These are phyloP conservation scores for Eurystomus gularis DNA, from an alignment of 2,113 vertebrate species.

Conservation along the genomic window DNA sequence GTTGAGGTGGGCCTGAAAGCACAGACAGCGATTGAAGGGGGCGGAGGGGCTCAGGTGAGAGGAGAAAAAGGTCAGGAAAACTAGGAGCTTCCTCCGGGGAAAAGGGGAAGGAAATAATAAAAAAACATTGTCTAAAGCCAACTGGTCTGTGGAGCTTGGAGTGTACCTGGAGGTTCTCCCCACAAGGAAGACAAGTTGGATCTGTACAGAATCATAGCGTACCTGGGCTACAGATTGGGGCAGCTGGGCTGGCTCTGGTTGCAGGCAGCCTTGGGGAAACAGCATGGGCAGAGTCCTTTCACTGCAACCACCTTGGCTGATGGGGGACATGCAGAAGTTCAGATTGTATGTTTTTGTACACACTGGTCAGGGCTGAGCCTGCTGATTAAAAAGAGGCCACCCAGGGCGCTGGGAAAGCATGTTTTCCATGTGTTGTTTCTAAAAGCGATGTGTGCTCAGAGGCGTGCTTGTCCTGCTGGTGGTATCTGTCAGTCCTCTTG, in stretches of 20 bases:
- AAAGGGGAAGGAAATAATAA: background rate
- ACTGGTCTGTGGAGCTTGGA: background rate
- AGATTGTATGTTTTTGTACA: background rate
- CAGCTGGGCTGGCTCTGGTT: background rate
- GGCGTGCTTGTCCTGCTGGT: background rate
- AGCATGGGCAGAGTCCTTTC: background rate
- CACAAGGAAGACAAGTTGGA: background rate
- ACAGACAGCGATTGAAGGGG: background rate
- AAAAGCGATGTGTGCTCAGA: background rate
- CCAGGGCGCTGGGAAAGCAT: background rate
- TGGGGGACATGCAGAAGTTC: background rate
- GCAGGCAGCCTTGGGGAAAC: background rate
- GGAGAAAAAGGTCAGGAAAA: background rate
- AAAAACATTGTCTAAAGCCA: background rate
- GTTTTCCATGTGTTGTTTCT: rapidly evolving
- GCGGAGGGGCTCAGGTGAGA: background rate
- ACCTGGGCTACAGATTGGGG: background rate
- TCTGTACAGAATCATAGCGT: background rate
- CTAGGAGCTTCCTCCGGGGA: background rate
- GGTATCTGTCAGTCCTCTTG: background rate
- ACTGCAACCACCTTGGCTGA: background rate
- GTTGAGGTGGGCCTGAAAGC: background rate
- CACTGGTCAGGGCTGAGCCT: background rate
- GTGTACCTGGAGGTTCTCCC: background rate
- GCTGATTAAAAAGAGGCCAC: background rate